Base-by-base conservation (phyloP, 2,888 invertebrate species). In the Bombylius major region DNA sequence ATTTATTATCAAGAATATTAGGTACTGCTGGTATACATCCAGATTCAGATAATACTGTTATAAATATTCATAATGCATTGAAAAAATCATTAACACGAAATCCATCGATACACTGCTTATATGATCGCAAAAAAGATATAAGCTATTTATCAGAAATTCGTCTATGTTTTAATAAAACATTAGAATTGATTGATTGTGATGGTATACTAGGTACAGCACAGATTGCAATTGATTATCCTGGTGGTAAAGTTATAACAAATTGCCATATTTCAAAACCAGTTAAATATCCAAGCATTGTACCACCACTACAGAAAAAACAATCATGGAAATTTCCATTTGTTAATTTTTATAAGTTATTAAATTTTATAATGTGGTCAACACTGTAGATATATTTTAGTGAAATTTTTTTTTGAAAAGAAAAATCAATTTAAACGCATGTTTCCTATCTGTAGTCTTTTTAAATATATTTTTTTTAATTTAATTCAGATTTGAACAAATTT, bases 161-260 rank as follows among this genome's bases (percentile, higher is more conserved):
- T 31, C 78, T 89, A 52, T 90, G 89, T 65, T 84, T 89, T 62
- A 77, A 83, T 66, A 88, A 86, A 66, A 69, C 72, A 1, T 69
- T 89, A 31, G 69, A 79, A 45, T 66, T 86, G 14, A 76, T 79
- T 4, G 79, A 87, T 66, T 89, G 89, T 66, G 81, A 86, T 69
- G 79, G 80, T 11, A 76, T 81, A 3, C 67, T 64, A 58, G 67
- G 62, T 53, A 68, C 62, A 47, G 65, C 66, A 57, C 63, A 69
- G 4, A 63, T 66, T 11, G 60, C 65, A 5, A 61, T 71, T 11
- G 63, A 67, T 8, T 69, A 69, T 65, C 69, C 68, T 0, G 66
- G 68, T 12, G 70, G 71, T 4, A 70, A 72, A 12, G 76, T 81
- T 53, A 75, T 81, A 34, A 82, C 82, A 1, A 83, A 84, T 65